These are phyloP conservation scores for Calliphora vicina DNA, from an alignment of 1,140 invertebrate genomes.

Conservation along the genomic window DNA sequence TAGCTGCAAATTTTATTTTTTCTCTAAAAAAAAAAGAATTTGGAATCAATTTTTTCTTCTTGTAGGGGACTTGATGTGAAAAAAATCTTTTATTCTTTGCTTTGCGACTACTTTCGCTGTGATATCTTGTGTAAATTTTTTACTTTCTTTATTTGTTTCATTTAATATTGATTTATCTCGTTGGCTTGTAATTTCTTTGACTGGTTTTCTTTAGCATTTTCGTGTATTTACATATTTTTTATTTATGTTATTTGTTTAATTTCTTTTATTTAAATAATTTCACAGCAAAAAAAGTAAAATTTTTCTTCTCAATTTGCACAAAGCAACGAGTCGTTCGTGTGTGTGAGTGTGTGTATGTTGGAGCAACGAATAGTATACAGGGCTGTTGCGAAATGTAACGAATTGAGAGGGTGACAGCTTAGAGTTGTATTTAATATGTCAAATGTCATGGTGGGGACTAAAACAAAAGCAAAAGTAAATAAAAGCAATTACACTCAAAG, in stretches of 20 bases:
- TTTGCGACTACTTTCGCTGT: not conserved
- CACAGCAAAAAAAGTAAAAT: constrained; percentile 6
- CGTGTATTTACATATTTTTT: constrained; percentile 1
- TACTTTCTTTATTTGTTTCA: not conserved
- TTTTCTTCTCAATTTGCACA: constrained; percentile 6
- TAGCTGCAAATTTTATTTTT: not conserved
- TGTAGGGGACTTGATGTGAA: not conserved
- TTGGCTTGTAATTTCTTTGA: not conserved
- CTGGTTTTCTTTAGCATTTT: not conserved
- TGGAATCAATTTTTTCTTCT: not conserved
- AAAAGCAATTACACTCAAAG: not conserved
- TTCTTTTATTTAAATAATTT: constrained; percentile 6
- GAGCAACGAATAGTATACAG: not conserved
- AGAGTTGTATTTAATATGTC: constrained; percentile 5
- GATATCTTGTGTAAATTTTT: not conserved
- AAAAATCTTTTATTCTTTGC: constrained; percentile 1
- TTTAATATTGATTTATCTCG: not conserved
- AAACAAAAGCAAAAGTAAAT: not conserved
- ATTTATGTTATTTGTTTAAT: not conserved
- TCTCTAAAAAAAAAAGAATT: not conserved
- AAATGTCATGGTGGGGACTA: not conserved
- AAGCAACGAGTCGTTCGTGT: constrained; percentile 5
- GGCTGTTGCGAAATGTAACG: constrained; percentile 5
- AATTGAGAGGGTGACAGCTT: not conserved
- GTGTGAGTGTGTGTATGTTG: no score